Percentiles rank a stretch among this genome's conserved stretches.
Conservation (phyloP, 2,797 vertebrate species). For the Cheirogaleus major region DNA sequence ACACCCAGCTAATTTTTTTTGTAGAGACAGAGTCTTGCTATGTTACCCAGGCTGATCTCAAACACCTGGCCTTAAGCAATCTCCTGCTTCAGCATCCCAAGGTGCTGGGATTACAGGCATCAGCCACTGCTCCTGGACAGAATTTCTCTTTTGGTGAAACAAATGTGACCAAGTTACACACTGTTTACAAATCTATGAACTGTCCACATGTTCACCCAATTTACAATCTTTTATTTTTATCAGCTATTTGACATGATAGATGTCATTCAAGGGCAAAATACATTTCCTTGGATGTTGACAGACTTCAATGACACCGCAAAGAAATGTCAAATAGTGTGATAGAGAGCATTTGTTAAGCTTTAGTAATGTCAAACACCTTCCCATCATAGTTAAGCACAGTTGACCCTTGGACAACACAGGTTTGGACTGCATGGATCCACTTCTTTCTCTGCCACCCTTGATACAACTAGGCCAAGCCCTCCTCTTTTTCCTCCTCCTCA, state of each 20-base stretch:
- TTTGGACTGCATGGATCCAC: neutral
- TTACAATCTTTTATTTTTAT: neutral
- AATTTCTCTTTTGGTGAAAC: neutral
- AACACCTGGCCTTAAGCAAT: neutral
- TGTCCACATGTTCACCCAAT: neutral
- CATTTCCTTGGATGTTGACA: neutral
- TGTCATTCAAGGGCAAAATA: neutral
- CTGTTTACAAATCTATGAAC: neutral
- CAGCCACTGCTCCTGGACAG: neutral
- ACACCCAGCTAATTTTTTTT: neutral
- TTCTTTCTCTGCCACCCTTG: neutral
- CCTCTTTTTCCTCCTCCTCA: neutral
- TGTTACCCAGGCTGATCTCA: neutral
- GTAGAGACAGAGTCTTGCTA: neutral
- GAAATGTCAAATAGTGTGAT: neutral
- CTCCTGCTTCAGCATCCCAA: neutral
- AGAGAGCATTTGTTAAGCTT: neutral
- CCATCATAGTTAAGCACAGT: neutral
- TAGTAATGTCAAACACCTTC: neutral
- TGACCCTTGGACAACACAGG: neutral
- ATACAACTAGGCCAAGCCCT: neutral
- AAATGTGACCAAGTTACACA: neutral
- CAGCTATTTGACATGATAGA: neutral
- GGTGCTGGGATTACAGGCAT: neutral
- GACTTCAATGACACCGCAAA: slow-evolving; percentile 5